Percentiles rank a stretch among this genome's conserved stretches.
These are phyloP conservation scores for Xestobium rufovillosum DNA, from an alignment of 2,888 invertebrate genomes.

Conservation along the genomic window DNA sequence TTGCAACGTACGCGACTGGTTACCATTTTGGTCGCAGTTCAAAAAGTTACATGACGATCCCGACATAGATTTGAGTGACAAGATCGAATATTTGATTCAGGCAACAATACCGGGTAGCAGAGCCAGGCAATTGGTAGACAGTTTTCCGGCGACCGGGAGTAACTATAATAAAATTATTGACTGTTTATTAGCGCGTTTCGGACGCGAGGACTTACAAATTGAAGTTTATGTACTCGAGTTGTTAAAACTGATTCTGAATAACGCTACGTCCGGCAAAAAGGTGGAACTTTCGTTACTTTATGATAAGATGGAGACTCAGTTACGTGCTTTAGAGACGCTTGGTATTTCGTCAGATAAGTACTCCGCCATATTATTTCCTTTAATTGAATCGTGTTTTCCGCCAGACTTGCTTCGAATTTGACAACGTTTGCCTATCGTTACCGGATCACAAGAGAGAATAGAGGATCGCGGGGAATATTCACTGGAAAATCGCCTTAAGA, in stretches of 20 bases:
- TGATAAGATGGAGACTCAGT: constrained; percentile 29
- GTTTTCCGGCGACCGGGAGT: constrained; percentile 18
- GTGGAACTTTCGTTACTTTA: constrained; percentile 19
- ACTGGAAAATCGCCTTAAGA: constrained; percentile 9
- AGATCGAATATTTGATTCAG: constrained; percentile 23
- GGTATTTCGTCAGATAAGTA: constrained; percentile 28
- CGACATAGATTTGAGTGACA: constrained; percentile 20
- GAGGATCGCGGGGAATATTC: constrained; percentile 4
- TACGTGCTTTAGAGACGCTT: constrained; percentile 27
- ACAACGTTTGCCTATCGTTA: constrained; percentile 18
- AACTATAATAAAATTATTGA: constrained; percentile 23
- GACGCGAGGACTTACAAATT: constrained; percentile 27
- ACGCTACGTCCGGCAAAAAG: constrained; percentile 16
- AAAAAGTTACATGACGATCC: constrained; percentile 24
- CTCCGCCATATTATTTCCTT: constrained; percentile 29
- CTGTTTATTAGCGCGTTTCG: constrained; percentile 26
- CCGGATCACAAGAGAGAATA: background rate
- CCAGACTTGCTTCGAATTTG: constrained; percentile 26
- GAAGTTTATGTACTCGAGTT: constrained; percentile 31
- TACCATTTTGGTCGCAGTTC: constrained; percentile 26
- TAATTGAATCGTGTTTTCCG: constrained; percentile 31
- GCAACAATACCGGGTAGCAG: no score
- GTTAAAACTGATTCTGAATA: constrained; percentile 27
- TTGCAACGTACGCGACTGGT: constrained; percentile 23
- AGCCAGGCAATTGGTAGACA: constrained; percentile 22